A percentile compares a stretch with the other conserved stretches of the same genome.
Evolutionary conservation across 2,888 invertebrate genomes (phyloP).

Genomic region (Phalera bucephala): DNA sequence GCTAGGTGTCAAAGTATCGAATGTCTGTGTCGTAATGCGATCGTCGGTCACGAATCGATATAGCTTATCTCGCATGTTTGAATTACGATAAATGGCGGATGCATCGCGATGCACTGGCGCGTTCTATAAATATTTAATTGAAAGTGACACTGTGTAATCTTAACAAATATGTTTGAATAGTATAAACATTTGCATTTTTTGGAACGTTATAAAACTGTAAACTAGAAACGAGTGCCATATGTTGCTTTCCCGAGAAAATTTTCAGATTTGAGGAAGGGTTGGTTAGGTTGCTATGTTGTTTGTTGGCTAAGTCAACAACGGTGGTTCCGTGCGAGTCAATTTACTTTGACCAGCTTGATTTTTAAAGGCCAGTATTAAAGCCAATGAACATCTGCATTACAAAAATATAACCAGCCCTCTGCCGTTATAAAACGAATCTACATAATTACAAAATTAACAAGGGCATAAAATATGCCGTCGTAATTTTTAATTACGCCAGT

Average conservation of each 20-base stretch:
- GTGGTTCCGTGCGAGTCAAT: too few relatives aligned
- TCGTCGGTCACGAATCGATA: slow-evolving; percentile 69
- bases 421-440: slow-evolving; percentile 19
- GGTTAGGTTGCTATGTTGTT: too few relatives aligned
- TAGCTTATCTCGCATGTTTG: slow-evolving; percentile 63
- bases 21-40: slow-evolving; percentile 66
- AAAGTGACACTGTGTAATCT: slow-evolving; percentile 35
- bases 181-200: slow-evolving; percentile 16
- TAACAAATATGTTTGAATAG: slow-evolving; percentile 8
- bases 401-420: slow-evolving; percentile 19
- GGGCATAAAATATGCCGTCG: too few relatives aligned
- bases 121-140: slow-evolving; percentile 67
- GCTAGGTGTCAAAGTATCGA: slow-evolving; percentile 66
- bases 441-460: too few relatives aligned
- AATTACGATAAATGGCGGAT: slow-evolving; percentile 64
- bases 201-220: too few relatives aligned
- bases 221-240: too few relatives aligned
- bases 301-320: too few relatives aligned
- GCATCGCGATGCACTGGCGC: slow-evolving; percentile 62
- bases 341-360: too few relatives aligned
- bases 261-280: too few relatives aligned
- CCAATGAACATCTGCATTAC: slow-evolving; percentile 10
- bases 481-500: slow-evolving; percentile 14
- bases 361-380: neutral
- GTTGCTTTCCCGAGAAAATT: too few relatives aligned